Evolutionary conservation across 2,888 invertebrate species (phyloP).

Genomic region (Netelia melanura): DNA sequence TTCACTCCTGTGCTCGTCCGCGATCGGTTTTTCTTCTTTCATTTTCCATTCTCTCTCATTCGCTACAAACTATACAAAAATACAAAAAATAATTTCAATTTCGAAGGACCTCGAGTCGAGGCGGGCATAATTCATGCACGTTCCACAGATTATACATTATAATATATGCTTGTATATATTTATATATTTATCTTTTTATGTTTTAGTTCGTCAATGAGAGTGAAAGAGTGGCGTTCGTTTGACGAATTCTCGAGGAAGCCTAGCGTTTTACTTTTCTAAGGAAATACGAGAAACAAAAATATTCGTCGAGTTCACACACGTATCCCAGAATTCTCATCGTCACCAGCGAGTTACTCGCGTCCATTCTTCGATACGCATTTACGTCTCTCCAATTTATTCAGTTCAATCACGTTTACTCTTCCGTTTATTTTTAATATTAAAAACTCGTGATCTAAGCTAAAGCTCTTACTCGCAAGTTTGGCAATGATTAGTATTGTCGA

Average conservation of each 20-base stretch:
- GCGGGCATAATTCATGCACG: slow-evolving; percentile 18
- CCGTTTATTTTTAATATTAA: slow-evolving; percentile 10
- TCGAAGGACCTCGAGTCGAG: slow-evolving; percentile 38
- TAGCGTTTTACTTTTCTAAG: not conserved
- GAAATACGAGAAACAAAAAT: not conserved
- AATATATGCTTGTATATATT: not conserved
- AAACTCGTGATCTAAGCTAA: slow-evolving; percentile 65
- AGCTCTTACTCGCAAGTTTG: slow-evolving; percentile 75
- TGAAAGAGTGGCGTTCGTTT: slow-evolving; percentile 11
- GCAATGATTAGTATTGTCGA: slow-evolving; percentile 81
- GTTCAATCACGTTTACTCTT: slow-evolving; percentile 10
- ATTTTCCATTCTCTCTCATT: slow-evolving; percentile 34
- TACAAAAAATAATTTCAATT: slow-evolving; percentile 82
- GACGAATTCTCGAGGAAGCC: not conserved
- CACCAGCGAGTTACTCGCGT: not conserved
- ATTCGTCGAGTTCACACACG: slow-evolving; percentile 8
- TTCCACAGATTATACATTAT: slow-evolving; percentile 9
- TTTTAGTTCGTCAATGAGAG: slow-evolving; percentile 12
- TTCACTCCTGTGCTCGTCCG: slow-evolving; percentile 22
- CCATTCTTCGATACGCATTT: too few species aligned
- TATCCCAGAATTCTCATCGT: slow-evolving; percentile 24
- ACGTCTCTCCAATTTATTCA: slow-evolving; percentile 11
- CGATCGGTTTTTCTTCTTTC: slow-evolving; percentile 43
- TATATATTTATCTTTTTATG: not conserved
- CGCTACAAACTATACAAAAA: slow-evolving; percentile 83